phyloP scores from a whole-genome alignment of 2,888 invertebrate species.

The Capitulum mitella region DNA sequence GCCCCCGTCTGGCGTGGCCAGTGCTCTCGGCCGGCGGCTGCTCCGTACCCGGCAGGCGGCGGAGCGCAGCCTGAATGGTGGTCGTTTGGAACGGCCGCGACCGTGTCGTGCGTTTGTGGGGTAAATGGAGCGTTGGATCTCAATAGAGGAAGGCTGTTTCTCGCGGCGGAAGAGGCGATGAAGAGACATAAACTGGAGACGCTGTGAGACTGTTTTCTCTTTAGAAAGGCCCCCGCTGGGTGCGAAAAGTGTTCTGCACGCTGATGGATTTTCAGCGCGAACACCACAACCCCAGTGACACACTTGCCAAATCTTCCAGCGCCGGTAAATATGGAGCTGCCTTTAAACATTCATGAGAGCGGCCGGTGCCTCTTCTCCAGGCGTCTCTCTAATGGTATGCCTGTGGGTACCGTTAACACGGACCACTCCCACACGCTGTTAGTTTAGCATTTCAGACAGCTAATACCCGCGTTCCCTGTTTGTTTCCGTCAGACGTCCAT shows the following conservation, averaged over 20 bases:
- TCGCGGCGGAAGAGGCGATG: no score
- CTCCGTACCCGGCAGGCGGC: no score
- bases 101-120: no score
- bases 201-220: no score
- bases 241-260: background rate
- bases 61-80: no score
- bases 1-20: no score
- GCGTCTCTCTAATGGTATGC: background rate
- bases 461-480: background rate
- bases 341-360: conserved; percentile 15
- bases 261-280: background rate
- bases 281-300: background rate
- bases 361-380: background rate
- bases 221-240: no score
- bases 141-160: no score
- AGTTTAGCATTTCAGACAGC: conserved; percentile 2
- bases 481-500: background rate
- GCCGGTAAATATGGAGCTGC: background rate
- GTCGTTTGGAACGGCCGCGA: no score
- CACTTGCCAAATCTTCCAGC: background rate
- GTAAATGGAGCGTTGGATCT: no score
- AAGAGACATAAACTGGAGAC: no score
- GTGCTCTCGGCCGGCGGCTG: no score
- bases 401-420: background rate
- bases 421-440: background rate